Evolutionary conservation across 1,140 invertebrate species (phyloP).

Genomic region (Scaptomyza pallida): DNA sequence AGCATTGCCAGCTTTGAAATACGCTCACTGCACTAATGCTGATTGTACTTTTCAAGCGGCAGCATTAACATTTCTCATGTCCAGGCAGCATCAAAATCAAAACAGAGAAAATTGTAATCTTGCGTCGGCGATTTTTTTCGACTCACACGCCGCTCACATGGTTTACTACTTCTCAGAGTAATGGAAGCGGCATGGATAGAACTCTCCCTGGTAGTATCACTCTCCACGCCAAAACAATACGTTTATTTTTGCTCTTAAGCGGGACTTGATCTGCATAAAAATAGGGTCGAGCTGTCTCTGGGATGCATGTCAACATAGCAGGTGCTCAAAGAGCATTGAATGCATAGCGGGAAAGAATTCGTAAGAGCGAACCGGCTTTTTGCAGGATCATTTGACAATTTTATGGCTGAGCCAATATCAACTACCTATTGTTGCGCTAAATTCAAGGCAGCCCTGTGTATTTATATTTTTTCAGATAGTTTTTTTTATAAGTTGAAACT

Average conservation of each 20-base stretch:
- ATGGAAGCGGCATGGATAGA: slow-evolving; percentile 56
- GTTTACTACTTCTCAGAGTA: slow-evolving; percentile 52
- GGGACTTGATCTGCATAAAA: slow-evolving; percentile 81
- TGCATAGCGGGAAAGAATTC: slow-evolving; percentile 27
- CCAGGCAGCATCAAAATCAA: slow-evolving; percentile 58
- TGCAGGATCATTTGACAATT: slow-evolving; percentile 56
- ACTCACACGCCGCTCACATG: slow-evolving; percentile 58
- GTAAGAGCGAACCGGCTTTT: slow-evolving; percentile 72
- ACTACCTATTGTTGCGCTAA: background rate
- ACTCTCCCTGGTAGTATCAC: slow-evolving; percentile 53
- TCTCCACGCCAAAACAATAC: slow-evolving; percentile 41
- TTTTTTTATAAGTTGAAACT: too few relatives aligned
- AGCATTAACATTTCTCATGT: slow-evolving; percentile 45
- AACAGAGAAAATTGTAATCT: slow-evolving; percentile 77
- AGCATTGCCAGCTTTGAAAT: slow-evolving; percentile 56
- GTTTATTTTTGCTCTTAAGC: slow-evolving; percentile 68
- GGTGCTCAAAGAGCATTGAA: slow-evolving; percentile 55
- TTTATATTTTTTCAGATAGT: background rate
- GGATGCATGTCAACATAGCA: slow-evolving; percentile 71
- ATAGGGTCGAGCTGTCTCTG: slow-evolving; percentile 68
- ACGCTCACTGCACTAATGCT: slow-evolving; percentile 62
- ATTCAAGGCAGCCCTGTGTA: background rate
- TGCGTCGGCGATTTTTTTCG: slow-evolving; percentile 53
- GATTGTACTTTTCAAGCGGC: slow-evolving; percentile 68
- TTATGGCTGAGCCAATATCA: background rate